Evolutionary conservation across 1,140 invertebrate species (phyloP).

Genomic region (Heliothis subflexa): DNA sequence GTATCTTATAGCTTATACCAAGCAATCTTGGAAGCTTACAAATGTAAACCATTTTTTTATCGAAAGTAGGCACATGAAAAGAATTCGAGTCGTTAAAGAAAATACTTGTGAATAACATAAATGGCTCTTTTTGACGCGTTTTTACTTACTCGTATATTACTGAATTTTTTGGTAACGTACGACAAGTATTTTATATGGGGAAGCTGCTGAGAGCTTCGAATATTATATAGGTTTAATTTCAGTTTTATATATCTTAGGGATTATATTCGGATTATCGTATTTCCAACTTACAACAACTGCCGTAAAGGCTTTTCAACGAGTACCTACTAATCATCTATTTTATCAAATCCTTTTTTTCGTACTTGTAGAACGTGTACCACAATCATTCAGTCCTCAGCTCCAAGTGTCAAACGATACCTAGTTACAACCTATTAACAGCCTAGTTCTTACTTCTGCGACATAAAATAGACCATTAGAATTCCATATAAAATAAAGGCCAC

Average conservation of each 20-base stretch:
- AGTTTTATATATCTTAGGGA: neutral
- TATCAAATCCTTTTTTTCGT: no score
- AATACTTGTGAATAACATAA: conserved; percentile 46
- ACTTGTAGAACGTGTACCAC: no score
- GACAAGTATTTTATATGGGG: neutral
- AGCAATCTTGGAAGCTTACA: conserved; percentile 41
- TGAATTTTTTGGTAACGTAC: conserved; percentile 8
- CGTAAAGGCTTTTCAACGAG: no score
- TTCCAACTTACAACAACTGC: no score
- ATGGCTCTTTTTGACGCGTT: conserved; percentile 39
- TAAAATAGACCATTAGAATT: neutral
- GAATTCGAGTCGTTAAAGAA: conserved; percentile 40
- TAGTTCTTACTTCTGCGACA: no score
- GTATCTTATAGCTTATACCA: conserved; percentile 9
- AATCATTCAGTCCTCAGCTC: no score
- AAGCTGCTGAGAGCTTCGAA: neutral
- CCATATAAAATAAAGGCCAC: neutral
- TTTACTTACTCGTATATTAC: conserved; percentile 22
- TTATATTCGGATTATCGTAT: no score
- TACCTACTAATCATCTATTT: no score
- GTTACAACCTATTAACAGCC: no score
- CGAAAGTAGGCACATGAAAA: conserved; percentile 47
- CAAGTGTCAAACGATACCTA: no score
- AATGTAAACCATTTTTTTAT: conserved; percentile 53
- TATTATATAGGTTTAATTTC: neutral